Percentiles rank a stretch among this genome's conserved stretches.
These are phyloP conservation scores for Fulmarus glacialis DNA, from an alignment of 2,113 vertebrate genomes.

Conservation along the genomic window DNA sequence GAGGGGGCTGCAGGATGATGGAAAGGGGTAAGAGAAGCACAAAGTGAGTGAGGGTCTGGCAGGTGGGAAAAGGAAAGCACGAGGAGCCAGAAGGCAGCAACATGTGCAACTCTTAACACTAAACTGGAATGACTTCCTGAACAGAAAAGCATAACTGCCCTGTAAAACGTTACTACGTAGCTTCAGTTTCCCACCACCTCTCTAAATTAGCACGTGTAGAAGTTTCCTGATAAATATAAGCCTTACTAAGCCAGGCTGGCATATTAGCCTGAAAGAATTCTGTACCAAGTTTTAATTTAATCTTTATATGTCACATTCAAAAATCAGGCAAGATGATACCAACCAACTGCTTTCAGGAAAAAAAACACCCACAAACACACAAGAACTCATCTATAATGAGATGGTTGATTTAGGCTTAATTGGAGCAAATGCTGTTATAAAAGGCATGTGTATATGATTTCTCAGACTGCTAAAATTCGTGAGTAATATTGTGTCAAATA, in stretches of 20 bases:
- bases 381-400: not conserved
- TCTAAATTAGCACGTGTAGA: not conserved
- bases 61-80: not conserved
- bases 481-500: not conserved
- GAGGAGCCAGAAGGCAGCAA: not conserved
- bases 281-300: not conserved
- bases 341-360: not conserved
- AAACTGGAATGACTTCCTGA: not conserved
- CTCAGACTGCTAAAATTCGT: not conserved
- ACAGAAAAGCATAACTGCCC: not conserved
- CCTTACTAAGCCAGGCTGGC: not conserved
- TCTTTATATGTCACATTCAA: not conserved
- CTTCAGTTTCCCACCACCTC: not conserved
- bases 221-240: not conserved
- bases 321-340: not conserved
- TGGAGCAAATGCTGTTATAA: not conserved
- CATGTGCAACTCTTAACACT: not conserved
- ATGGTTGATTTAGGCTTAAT: not conserved
- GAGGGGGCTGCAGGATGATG: not conserved
- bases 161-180: fast-evolving
- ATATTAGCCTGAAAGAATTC: not conserved
- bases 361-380: not conserved
- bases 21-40: not conserved
- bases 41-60: not conserved
- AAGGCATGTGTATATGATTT: not conserved